Evolutionary conservation across 2,888 invertebrate genomes (phyloP).

Genomic region (Adela reaumurella): DNA sequence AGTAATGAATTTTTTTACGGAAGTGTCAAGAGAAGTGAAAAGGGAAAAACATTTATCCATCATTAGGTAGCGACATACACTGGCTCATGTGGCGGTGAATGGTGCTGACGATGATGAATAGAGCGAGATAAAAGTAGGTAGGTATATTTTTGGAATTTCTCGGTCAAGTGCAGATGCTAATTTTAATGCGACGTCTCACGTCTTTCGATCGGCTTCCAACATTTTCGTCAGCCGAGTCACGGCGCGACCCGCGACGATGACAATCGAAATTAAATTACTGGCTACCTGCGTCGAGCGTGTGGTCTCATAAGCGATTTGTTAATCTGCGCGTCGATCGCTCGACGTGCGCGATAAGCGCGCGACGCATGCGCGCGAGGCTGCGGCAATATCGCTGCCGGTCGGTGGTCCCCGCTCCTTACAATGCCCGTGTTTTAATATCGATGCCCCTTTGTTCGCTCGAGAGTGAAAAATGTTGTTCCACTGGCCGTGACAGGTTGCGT

Average conservation of each 20-base stretch:
- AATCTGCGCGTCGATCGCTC: slow-evolving; percentile 37
- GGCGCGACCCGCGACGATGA: slow-evolving; percentile 28
- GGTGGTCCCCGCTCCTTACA: slow-evolving; percentile 52
- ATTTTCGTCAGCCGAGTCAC: not conserved
- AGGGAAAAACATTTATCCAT: too few species aligned
- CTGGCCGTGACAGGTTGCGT: slow-evolving; percentile 28
- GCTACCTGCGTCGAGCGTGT: slow-evolving; percentile 51
- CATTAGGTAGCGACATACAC: too few species aligned
- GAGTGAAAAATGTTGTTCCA: slow-evolving; percentile 43
- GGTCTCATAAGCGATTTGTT: slow-evolving; percentile 44
- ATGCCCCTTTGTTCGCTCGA: not conserved
- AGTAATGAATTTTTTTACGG: too few species aligned
- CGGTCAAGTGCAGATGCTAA: too few species aligned
- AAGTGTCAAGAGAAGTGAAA: too few species aligned
- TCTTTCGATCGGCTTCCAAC: not conserved
- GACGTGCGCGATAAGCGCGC: slow-evolving; percentile 24
- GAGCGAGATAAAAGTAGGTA: too few species aligned
- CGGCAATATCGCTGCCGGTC: slow-evolving; percentile 25
- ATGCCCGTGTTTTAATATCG: not conserved
- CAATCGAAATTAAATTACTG: slow-evolving; percentile 54
- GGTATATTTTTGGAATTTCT: too few species aligned
- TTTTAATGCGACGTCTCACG: too few species aligned
- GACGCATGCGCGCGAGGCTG: slow-evolving; percentile 27
- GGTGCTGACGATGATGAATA: too few species aligned
- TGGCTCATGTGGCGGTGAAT: too few species aligned